Conservation (phyloP, 2,888 invertebrate species). For the Scotopteryx bipunctaria region DNA sequence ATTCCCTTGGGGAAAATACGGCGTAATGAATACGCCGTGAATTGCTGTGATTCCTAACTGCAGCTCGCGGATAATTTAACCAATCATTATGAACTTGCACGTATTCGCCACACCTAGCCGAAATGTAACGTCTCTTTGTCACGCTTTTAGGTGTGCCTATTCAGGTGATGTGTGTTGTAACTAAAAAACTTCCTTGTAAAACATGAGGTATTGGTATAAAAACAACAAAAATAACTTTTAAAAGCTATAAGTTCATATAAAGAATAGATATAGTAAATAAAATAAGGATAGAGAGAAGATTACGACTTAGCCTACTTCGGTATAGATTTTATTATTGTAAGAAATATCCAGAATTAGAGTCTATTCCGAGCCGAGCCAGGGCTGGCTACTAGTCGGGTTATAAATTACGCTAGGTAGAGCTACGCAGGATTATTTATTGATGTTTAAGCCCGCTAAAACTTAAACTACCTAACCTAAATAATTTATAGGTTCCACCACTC, state of each 20-base stretch:
- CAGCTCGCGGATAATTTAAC: constrained; percentile 53
- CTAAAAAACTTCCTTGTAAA: too few relatives aligned
- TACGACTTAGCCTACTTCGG: too few relatives aligned
- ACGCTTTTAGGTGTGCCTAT: too few relatives aligned
- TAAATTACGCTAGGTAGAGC: constrained; percentile 47
- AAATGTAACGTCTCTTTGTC: background rate
- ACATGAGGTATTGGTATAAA: too few relatives aligned
- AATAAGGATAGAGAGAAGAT: too few relatives aligned
- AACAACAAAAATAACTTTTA: too few relatives aligned
- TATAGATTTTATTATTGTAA: too few relatives aligned
- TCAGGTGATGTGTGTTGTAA: too few relatives aligned
- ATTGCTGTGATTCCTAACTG: constrained; percentile 41
- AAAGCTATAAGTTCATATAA: too few relatives aligned
- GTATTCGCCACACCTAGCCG: background rate
- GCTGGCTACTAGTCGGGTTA: constrained; percentile 26
- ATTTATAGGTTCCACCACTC: constrained; percentile 59
- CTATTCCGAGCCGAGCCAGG: background rate
- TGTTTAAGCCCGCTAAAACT: constrained; percentile 54
- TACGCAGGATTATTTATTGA: constrained; percentile 55
- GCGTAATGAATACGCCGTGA: constrained; percentile 70
- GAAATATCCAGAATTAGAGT: too few relatives aligned
- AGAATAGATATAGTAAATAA: too few relatives aligned
- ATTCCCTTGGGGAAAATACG: constrained; percentile 66
- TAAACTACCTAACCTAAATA: constrained; percentile 57
- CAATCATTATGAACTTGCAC: constrained; percentile 39